Evolutionary conservation across 2,797 vertebrate genomes (phyloP), one percentile per base, ranked within the genome.

Genomic region (Jordanella pulchra): DNA sequence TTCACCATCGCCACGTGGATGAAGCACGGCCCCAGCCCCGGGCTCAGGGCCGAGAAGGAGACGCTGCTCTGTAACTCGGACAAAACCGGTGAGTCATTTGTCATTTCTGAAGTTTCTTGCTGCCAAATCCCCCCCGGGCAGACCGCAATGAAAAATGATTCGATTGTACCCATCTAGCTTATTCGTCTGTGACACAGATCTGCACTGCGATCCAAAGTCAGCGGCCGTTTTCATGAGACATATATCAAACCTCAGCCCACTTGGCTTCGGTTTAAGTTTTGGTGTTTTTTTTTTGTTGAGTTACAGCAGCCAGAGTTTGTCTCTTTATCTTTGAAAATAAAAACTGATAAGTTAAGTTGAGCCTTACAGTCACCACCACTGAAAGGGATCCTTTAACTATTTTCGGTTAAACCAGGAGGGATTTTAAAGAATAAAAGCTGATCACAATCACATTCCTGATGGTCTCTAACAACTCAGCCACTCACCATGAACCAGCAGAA

Each of bases 1-100:
- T 99, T 99, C 93, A 98, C 97, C 69, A 96, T 99, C 75, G 95
- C 95, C 13, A 95, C 97, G 65, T 99, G 98, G 98, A 99, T 99
- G 97, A 97, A 96, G 79, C 98, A 99, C 0, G 97, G 97, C 1
- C 97, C 98, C 58, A 98, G 96, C 86, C 96, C 96, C 0, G 97
- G 97, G 1, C 89, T 97, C 84, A 93, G 98, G 83, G 97, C 96
- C 0, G 98, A 99, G 88, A 99, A 99, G 80, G 98, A 99, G 89
- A 98, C 97, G 1, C 94, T 99, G 53, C 96, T 99, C 71, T 99
- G 98, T 86, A 99, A 98, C 92, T 99, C 98, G 0, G 97, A 99
- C 79, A 99, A 99, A 87, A 99, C 97, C 0, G 98, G 98, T 98
- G 88, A 94, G 95, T 65, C 51, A n/a, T 73, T 70, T 61, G 30